phyloP scores from a whole-genome alignment of 2,113 vertebrate species.

The Carassius carassius region DNA sequence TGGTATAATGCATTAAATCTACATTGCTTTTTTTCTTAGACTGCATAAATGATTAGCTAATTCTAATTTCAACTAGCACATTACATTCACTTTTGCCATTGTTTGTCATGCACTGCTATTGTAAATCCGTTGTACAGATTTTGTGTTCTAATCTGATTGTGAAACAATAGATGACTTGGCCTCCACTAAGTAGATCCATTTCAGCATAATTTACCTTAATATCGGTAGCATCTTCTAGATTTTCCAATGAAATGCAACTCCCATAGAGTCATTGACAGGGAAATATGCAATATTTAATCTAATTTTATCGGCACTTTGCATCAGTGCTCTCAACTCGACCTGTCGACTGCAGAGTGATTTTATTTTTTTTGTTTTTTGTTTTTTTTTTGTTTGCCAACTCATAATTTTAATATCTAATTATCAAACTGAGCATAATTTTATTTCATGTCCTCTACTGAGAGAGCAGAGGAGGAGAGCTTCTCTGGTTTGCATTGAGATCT shows the following conservation, averaged over 20 bases:
- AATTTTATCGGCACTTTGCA: conserved; percentile 45
- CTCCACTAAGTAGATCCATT: not conserved
- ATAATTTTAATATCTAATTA: conserved; percentile 80
- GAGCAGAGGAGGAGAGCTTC: conserved; percentile 75
- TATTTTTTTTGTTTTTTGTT: conserved; percentile 56
- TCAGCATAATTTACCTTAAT: not conserved
- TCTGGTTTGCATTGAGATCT: conserved; percentile 70
- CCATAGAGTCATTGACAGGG: not conserved
- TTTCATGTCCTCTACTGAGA: conserved; percentile 67
- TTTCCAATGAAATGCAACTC: not conserved
- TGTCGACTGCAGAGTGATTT: conserved; percentile 64
- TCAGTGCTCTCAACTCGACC: conserved; percentile 52
- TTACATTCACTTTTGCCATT: not conserved
- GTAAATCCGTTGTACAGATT: not conserved
- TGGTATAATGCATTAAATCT: too few species aligned
- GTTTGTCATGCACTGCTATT: too few species aligned
- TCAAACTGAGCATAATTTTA: conserved; percentile 73
- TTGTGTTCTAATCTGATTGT: not conserved
- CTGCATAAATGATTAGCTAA: conserved; percentile 5
- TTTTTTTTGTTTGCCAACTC: conserved; percentile 65
- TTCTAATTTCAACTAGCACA: not conserved
- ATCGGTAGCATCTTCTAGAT: not conserved
- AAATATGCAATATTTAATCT: conserved; percentile 22
- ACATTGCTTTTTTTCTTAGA: not conserved
- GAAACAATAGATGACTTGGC: not conserved